A percentile compares a stretch with the other conserved stretches of the same genome.
Evolutionary conservation across 2,888 invertebrate species (phyloP).

Genomic region (Eilema griseolum): DNA sequence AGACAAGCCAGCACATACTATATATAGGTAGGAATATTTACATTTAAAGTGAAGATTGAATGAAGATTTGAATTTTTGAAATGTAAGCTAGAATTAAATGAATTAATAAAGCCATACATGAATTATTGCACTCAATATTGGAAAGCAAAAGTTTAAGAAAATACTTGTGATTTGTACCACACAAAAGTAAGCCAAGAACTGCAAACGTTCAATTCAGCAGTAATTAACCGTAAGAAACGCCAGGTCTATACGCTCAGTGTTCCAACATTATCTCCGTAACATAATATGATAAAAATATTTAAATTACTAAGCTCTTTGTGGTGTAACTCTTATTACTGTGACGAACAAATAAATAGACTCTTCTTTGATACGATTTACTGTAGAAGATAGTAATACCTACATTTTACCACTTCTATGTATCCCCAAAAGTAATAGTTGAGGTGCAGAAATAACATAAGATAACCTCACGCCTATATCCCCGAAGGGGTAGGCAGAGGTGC

Average conservation of each 20-base stretch:
- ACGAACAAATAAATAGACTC: not conserved
- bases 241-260: conserved; percentile 63
- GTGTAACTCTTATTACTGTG: not conserved
- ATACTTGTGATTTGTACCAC: conserved; percentile 23
- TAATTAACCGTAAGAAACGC: conserved; percentile 75
- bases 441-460: no score
- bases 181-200: conserved; percentile 44
- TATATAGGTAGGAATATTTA: no score
- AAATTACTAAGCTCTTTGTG: conserved; percentile 17
- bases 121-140: not conserved
- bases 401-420: no score
- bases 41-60: no score
- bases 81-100: no score
- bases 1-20: no score
- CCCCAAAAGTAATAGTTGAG: no score
- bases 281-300: conserved; percentile 55
- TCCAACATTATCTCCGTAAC: conserved; percentile 67
- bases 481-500: no score
- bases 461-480: no score
- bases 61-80: no score
- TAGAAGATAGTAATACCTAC: not conserved
- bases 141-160: not conserved
- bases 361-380: not conserved
- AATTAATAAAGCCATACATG: no score
- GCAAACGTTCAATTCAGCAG: conserved; percentile 80